phyloP scores from a whole-genome alignment of 2,888 invertebrate genomes.

The Scaptomyza tumidula region DNA sequence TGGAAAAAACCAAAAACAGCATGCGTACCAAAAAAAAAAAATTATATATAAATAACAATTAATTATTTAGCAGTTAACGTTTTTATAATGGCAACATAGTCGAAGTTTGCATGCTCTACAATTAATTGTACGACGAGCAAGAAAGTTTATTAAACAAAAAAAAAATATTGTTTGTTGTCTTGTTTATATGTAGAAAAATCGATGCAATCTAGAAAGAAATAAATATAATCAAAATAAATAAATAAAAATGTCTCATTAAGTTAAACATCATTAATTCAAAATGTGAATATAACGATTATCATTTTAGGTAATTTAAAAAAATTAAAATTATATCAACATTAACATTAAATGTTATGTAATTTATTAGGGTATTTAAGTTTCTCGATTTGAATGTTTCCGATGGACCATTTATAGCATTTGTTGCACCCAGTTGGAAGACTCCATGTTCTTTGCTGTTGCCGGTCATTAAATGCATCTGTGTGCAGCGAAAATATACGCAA shows the following conservation, averaged over 20 bases:
- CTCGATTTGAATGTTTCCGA: conserved; percentile 35
- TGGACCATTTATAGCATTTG: conserved; percentile 70
- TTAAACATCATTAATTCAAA: too few relatives aligned
- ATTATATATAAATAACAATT: conserved; percentile 61
- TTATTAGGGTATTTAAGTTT: conserved; percentile 32
- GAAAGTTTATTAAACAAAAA: background rate
- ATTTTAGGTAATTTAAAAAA: too few relatives aligned
- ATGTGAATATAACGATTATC: too few relatives aligned
- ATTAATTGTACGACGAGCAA: background rate
- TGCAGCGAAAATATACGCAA: conserved; percentile 17
- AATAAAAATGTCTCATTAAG: too few relatives aligned
- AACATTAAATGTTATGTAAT: background rate
- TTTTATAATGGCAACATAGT: background rate
- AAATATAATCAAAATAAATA: too few relatives aligned
- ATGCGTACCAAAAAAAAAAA: conserved; percentile 28
- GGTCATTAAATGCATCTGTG: conserved; percentile 75
- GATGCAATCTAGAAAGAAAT: too few relatives aligned
- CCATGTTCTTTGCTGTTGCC: conserved; percentile 41
- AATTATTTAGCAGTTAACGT: conserved; percentile 65
- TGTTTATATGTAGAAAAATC: background rate
- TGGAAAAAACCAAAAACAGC: conserved; percentile 12
- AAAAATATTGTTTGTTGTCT: background rate
- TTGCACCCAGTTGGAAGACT: conserved; percentile 41
- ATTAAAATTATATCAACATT: too few relatives aligned
- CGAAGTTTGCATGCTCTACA: conserved; percentile 23